A percentile compares a stretch with the other conserved stretches of the same genome.
Evolutionary conservation across 2,113 vertebrate genomes (phyloP).

Genomic region (Mormyrus lacerda): DNA sequence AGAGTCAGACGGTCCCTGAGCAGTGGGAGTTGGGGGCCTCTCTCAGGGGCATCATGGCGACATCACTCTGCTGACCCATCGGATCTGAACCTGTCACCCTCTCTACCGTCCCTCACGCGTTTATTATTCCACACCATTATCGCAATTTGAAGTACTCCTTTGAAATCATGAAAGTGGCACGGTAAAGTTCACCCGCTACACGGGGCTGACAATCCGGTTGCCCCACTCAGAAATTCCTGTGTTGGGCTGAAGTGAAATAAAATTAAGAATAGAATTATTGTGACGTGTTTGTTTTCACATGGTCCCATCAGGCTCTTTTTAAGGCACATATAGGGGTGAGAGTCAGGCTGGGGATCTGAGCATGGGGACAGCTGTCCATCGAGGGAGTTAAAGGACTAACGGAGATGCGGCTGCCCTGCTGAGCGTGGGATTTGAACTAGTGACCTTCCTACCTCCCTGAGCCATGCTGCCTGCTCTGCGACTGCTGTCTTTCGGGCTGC

Average conservation of each 20-base stretch:
- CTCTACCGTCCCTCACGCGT: neutral
- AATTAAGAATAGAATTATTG: neutral
- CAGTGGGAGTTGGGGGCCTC: neutral
- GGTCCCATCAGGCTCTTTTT: neutral
- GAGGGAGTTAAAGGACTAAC: neutral
- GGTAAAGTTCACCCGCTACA: neutral
- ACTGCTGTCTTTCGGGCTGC: neutral
- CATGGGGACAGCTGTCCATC: neutral
- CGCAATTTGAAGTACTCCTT: neutral
- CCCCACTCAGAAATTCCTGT: slow-evolving; percentile 40
- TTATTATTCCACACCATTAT: neutral
- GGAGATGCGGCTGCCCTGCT: neutral
- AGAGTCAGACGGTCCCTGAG: neutral
- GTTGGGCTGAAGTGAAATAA: slow-evolving; percentile 28
- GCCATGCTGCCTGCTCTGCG: neutral
- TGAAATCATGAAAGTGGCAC: neutral
- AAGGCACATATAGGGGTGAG: neutral
- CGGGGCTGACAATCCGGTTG: neutral
- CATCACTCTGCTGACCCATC: neutral
- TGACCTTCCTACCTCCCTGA: neutral
- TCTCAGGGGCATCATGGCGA: neutral
- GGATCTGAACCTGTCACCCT: neutral
- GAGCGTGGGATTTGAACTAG: neutral
- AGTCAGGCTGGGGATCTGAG: neutral
- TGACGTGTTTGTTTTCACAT: neutral